Evolutionary conservation across 2,113 vertebrate genomes (phyloP), one percentile per base, ranked within the genome.

Genomic region (Leptobrachium ailaonicum): DNA sequence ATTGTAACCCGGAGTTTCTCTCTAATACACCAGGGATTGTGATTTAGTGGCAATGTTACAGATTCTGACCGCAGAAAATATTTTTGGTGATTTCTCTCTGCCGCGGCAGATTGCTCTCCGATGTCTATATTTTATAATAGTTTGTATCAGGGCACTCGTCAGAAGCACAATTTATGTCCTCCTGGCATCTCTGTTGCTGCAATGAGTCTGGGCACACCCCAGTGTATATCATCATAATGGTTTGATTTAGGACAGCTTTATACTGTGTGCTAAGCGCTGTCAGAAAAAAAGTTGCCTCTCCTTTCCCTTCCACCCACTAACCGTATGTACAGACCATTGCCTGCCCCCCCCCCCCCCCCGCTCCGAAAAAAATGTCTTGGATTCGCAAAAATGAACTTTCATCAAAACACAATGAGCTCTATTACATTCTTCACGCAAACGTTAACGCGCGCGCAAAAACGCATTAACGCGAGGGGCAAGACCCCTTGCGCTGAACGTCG

Each of bases 21-120:
- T 50, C 56, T 14, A 70, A n/a, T 32, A 70, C 13, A 70, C 44
- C 45, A 69, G 53, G 9, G 50, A 5, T 20, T 53, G 75, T 54
- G 64, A 76, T 76, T 66, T 66, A 76, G 63, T n/a, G 54, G 20
- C 40, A 76, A 70, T 70, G 73, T 75, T 66, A 64, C n/a, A 75
- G 7, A 66, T 47, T 43, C 58, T 75, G 73, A 75, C 73, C 50
- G 60, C 5, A 41, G 67, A 77, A 76, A 60, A 43, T 70, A 70
- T 45, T 77, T 60, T 50, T 70, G 40, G 50, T 12, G 66, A 58
- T 70, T 77, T 77, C 76, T 77, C 10, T 69, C 66, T 3, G 66
- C 54, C 60, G 40, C 14, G 45, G 42, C 43, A 70, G 76, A 70
- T 70, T 45, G 58, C 42, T 43, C 53, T 70, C 41, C 68, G n/a